phyloP scores from a whole-genome alignment of 2,113 vertebrate species.

The Acinonyx jubatus region DNA sequence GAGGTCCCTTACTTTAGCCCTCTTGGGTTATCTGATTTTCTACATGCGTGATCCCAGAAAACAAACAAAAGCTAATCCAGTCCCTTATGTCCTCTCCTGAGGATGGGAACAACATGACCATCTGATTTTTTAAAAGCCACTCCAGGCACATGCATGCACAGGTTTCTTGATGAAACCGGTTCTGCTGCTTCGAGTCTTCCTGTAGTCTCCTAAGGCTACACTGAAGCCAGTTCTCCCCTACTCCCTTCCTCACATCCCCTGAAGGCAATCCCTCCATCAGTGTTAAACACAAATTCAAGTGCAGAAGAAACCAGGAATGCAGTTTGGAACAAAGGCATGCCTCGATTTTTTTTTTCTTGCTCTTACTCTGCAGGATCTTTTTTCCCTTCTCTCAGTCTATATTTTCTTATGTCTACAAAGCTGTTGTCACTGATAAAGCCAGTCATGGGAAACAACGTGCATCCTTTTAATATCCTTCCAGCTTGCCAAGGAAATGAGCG shows the following conservation, averaged over 20 bases:
- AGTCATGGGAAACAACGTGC: background rate
- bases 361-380: background rate
- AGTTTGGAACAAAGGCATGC: background rate
- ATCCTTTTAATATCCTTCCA: background rate
- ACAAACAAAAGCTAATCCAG: background rate
- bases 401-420: background rate
- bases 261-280: slow-evolving; percentile 12
- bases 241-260: background rate
- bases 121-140: background rate
- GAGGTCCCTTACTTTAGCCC: background rate
- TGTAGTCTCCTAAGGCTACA: background rate
- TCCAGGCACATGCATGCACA: background rate
- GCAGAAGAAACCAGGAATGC: slow-evolving; percentile 25
- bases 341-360: background rate
- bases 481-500: background rate
- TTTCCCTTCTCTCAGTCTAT: background rate
- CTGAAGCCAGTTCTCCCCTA: background rate
- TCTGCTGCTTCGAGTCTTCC: slow-evolving; percentile 2
- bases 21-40: background rate
- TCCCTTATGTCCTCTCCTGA: background rate
- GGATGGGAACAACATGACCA: background rate
- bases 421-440: background rate
- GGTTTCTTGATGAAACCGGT: background rate
- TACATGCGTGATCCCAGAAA: background rate
- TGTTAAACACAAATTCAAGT: slow-evolving; percentile 31